Conservation (phyloP, 2,797 vertebrate species). For the Squalus acanthias region DNA sequence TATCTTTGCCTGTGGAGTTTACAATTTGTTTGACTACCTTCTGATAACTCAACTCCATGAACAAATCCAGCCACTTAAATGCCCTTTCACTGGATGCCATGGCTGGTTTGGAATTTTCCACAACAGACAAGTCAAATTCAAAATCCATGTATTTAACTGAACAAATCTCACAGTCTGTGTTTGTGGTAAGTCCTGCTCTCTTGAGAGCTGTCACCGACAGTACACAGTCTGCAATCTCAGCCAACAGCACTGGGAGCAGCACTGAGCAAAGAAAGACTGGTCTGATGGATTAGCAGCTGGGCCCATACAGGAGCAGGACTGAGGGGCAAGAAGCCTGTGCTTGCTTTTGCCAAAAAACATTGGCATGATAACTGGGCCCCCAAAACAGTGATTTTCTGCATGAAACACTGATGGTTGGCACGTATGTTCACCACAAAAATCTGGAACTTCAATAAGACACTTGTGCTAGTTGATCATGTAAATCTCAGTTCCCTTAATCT, state of each 20-base stretch:
- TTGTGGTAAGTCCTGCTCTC: background rate
- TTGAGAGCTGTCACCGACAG: background rate
- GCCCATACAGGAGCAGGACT: background rate
- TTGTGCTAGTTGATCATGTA: background rate
- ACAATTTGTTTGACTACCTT: background rate
- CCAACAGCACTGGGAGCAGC: background rate
- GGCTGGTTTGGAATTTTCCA: background rate
- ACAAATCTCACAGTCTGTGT: no score
- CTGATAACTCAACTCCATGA: background rate
- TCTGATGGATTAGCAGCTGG: background rate
- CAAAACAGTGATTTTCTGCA: background rate
- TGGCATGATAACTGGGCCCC: background rate
- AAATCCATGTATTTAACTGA: background rate
- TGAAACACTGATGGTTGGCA: background rate
- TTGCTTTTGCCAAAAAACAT: background rate
- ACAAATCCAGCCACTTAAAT: background rate
- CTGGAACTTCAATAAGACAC: background rate
- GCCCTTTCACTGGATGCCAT: background rate
- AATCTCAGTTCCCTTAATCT: background rate
- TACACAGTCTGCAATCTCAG: background rate
- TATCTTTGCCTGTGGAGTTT: background rate
- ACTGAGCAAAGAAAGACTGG: background rate
- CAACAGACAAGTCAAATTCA: background rate
- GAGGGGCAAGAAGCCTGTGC: background rate
- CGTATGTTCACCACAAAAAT: background rate